Base-by-base conservation (phyloP, 2,888 invertebrate genomes). In the Neoitamus cyanurus region DNA sequence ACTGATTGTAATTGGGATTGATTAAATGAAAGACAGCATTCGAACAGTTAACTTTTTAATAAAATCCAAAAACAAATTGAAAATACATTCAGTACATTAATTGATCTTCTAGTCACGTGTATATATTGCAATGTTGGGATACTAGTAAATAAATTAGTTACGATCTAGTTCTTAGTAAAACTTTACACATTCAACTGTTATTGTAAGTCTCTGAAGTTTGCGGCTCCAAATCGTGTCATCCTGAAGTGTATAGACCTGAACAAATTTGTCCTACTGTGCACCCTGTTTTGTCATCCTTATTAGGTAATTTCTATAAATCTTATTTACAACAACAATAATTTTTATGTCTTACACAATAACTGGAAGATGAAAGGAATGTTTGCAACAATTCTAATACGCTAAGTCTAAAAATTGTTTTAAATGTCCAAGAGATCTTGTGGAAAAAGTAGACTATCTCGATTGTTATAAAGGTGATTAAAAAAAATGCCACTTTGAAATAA, bases 1-100 rank as follows among this genome's bases (percentile, higher is more conserved):
- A 48, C 0, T n/a, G 7, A 58, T 25, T 58, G 9, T n/a, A 7
- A 25, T 58, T 58, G 25, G 70, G 31, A 15, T 30, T n/a, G 6
- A 0, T 9, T 31, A 78, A 78, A n/a, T 34, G 34, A 80, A 68
- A 75, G 37, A 68, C 20, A 58, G 5, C 20, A 0, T 73, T 82
- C 75, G 83, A 83, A 83, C 83, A 83, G 72, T 72, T 83, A 83
- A 83, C 83, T 46, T 72, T 83, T 83, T 83, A 83, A 72, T 83
- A 83, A 83, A 83, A 83, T 83, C 36, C 83, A 42, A 70, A 83
- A 83, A 42, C 42, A 83, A 72, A 83, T 68, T 80, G 20, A 48
- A 80, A 80, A 80, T 80, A 80, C 80, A 80, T 68, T 80, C 58
- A 80, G 20, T 68, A 34, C 20, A 25, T 58, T 58, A 58, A 34